Evolutionary conservation across 2,797 vertebrate species (phyloP), one percentile per base, ranked within the genome.

Genomic region (Uromys caudimaculatus): DNA sequence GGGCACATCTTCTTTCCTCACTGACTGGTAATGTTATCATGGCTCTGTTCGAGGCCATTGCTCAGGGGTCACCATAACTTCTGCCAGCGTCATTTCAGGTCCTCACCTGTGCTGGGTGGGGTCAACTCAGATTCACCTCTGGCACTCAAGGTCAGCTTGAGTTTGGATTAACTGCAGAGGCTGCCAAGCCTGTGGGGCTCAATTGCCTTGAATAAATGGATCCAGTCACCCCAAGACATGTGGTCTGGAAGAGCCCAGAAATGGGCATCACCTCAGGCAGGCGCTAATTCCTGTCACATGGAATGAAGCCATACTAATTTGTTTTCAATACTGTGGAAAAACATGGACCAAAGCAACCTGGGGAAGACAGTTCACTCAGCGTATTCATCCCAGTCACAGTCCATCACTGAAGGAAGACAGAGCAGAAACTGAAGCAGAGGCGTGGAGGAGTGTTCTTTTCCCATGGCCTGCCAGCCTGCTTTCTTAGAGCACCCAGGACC

Each of bases 191-290:
- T 4, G 35, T 29, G 27, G 17, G 47, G 0, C 4, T 29, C 47
- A 8, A 4, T 54, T 35, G 71, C 44, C 35, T 27, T 0, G 1
- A 52, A 71, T 21, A 21, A 24, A 58, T 85, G n/a, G 6, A 78
- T 38, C 32, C 54, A 29, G 41, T 47, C n/a, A 64, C 76, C 17
- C 11, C 0, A 69, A 78, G 44, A 38, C 27, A 10, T 23, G 0
- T n/a, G 52, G 23, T 83, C 67, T 82, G 27, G 78, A 56, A 95
- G 62, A 78, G 17, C 78, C 88, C 62, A 64, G 73, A 79, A 81
- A 54, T 3, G n/a, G 44, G 69, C 6, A 3, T 44, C 19, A 16
- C 89, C 56, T 76, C 56, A 0, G 23, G 64, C 67, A 60, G 41
- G 23, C 10, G 69, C 13, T 56, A 11, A 52, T 64, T 60, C 8